These are phyloP conservation scores for Perizoma affinitatum DNA, from an alignment of 2,888 invertebrate genomes.

Conservation along the genomic window DNA sequence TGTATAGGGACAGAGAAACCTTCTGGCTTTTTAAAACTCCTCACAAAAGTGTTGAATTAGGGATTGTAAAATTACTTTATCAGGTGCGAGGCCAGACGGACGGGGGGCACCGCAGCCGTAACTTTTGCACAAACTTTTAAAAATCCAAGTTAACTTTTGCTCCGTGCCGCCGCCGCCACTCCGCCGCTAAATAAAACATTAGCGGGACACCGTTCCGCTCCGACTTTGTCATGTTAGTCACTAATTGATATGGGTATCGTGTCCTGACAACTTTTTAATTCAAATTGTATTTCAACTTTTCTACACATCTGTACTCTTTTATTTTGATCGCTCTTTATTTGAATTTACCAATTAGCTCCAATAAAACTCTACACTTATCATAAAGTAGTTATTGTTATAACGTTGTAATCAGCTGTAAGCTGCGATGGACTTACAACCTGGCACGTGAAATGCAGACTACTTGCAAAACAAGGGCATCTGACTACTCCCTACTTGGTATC, in stretches of 20 bases:
- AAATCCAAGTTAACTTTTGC: conserved; percentile 79
- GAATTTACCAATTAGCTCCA: not conserved
- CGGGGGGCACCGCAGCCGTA: conserved; percentile 63
- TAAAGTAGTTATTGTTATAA: conserved; percentile 12
- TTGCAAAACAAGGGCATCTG: no score
- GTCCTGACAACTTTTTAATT: conserved; percentile 58
- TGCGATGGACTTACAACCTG: no score
- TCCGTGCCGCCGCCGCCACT: conserved; percentile 50
- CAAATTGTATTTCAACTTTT: conserved; percentile 49
- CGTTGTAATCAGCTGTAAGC: conserved; percentile 5
- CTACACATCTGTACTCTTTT: conserved; percentile 16
- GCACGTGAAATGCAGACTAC: no score
- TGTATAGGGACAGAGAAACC: conserved; percentile 59
- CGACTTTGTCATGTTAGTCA: conserved; percentile 57
- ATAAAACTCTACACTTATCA: not conserved
- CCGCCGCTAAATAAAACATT: conserved; percentile 74
- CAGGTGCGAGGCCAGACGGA: conserved; percentile 72
- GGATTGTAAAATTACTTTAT: conserved; percentile 80
- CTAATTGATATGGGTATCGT: conserved; percentile 77
- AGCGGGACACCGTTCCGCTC: conserved; percentile 64
- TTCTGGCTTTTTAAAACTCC: conserved; percentile 75
- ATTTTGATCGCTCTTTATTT: conserved; percentile 27
- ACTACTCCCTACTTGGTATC: no score
- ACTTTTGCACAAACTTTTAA: conserved; percentile 78
- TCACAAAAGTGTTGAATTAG: conserved; percentile 79